Evolutionary conservation across 1,140 invertebrate genomes (phyloP).

Genomic region (Meteorus sp.): DNA sequence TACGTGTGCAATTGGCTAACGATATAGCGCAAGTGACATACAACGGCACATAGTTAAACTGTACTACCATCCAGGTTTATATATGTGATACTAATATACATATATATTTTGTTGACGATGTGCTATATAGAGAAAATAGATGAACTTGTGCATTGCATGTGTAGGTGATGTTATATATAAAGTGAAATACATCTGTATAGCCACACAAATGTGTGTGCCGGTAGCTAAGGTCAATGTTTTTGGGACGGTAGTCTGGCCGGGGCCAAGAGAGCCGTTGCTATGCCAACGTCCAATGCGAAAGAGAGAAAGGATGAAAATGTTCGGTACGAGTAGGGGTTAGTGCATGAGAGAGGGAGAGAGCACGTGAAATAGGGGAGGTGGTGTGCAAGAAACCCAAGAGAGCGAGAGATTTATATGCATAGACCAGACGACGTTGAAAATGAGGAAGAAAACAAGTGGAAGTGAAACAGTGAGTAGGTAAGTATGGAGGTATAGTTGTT

Average conservation of each 20-base stretch:
- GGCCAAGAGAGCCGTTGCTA: conserved; percentile 42
- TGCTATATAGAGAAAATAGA: not conserved
- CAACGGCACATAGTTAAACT: too few relatives aligned
- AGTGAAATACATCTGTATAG: too few relatives aligned
- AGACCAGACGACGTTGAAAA: conserved; percentile 18
- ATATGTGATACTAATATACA: too few relatives aligned
- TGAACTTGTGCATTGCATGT: not conserved
- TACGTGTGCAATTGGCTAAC: too few relatives aligned
- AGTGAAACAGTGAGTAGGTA: conserved; percentile 18
- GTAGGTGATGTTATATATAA: not conserved
- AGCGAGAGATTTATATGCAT: conserved; percentile 25
- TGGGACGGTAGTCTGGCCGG: conserved; percentile 39
- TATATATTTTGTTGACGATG: too few relatives aligned
- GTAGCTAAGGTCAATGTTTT: conserved; percentile 52
- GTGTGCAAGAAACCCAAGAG: conserved; percentile 17
- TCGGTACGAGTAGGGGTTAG: too few relatives aligned
- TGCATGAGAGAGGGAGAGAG: conserved; percentile 28
- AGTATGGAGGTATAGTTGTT: too few relatives aligned
- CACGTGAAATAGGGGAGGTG: conserved; percentile 31
- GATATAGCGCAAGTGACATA: too few relatives aligned
- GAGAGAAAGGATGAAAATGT: conserved; percentile 28
- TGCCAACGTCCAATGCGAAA: conserved; percentile 37
- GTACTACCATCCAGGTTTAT: too few relatives aligned
- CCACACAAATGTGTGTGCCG: too few relatives aligned
- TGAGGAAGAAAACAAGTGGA: conserved; percentile 23